phyloP scores from a whole-genome alignment of 2,797 vertebrate genomes.

The Gastrophryne carolinensis region DNA sequence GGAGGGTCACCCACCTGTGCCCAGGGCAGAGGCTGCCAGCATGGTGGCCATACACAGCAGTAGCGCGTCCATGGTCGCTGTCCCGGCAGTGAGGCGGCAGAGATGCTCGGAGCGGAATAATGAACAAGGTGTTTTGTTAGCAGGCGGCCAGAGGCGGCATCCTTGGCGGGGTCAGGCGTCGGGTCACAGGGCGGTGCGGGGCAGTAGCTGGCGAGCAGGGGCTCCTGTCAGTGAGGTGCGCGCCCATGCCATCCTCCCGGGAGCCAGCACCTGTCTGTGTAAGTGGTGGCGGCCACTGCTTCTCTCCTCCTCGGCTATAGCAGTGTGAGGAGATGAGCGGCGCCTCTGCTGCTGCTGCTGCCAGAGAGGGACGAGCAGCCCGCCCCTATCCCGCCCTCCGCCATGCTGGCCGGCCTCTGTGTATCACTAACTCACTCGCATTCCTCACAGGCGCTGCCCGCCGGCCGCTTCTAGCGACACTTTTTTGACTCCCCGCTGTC shows the following conservation, averaged over 20 bases:
- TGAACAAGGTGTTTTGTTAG: background rate
- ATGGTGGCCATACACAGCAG: conserved; percentile 55
- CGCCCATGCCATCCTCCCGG: background rate
- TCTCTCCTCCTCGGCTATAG: no score
- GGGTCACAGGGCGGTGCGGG: no score
- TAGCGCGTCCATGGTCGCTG: conserved; percentile 62
- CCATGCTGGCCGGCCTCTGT: background rate
- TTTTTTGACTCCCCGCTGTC: no score
- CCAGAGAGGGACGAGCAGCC: conserved; percentile 1
- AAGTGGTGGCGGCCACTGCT: no score
- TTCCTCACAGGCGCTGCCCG: conserved; percentile 64
- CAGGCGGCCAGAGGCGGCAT: background rate
- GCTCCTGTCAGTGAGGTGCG: background rate
- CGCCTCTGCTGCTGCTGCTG: background rate
- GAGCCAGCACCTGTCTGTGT: background rate
- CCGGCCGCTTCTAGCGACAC: conserved; percentile 62
- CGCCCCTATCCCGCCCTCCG: conserved; percentile 55
- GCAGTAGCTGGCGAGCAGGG: background rate
- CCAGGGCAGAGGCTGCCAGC: conserved; percentile 54
- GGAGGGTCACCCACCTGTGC: conserved; percentile 73
- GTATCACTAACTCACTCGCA: conserved; percentile 67
- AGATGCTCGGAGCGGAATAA: background rate
- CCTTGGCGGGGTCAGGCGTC: background rate
- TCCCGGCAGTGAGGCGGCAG: background rate
- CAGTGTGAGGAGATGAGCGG: background rate